A percentile compares a stretch with the other conserved stretches of the same genome.
Conservation (phyloP, 2,113 vertebrate species). For the Thunnus thynnus region DNA sequence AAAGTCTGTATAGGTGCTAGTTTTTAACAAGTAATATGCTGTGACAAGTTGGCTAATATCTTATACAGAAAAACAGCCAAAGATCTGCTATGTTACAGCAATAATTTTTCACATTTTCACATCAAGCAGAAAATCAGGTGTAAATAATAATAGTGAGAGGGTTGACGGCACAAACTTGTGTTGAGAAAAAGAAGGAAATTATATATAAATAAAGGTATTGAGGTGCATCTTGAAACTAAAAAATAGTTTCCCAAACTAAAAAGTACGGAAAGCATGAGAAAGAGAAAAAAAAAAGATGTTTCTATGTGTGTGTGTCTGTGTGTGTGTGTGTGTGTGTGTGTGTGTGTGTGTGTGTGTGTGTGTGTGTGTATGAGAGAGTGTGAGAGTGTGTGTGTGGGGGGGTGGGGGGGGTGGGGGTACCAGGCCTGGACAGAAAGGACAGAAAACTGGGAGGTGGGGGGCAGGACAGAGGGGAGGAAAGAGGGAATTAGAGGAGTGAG, state of each 20-base stretch:
- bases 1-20: not conserved
- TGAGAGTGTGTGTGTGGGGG: not conserved
- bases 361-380: not conserved
- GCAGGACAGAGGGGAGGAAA: conserved; percentile 28
- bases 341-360: too few relatives aligned
- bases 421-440: conserved; percentile 29
- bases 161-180: not conserved
- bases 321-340: too few relatives aligned
- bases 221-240: conserved; percentile 13
- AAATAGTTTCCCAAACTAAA: not conserved
- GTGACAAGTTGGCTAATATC: not conserved
- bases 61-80: not conserved
- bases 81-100: not conserved
- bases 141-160: not conserved
- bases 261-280: conserved; percentile 16
- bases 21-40: not conserved
- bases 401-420: conserved; percentile 6
- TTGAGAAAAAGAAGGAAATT: not conserved
- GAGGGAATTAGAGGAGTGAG: conserved; percentile 79
- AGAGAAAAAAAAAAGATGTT: not conserved
- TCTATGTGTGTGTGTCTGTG: not conserved
- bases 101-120: not conserved
- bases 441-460: conserved; percentile 9
- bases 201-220: not conserved
- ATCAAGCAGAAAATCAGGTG: not conserved